These are phyloP conservation scores for Sceloporus tristichus DNA, from an alignment of 2,113 vertebrate genomes.

Conservation along the genomic window DNA sequence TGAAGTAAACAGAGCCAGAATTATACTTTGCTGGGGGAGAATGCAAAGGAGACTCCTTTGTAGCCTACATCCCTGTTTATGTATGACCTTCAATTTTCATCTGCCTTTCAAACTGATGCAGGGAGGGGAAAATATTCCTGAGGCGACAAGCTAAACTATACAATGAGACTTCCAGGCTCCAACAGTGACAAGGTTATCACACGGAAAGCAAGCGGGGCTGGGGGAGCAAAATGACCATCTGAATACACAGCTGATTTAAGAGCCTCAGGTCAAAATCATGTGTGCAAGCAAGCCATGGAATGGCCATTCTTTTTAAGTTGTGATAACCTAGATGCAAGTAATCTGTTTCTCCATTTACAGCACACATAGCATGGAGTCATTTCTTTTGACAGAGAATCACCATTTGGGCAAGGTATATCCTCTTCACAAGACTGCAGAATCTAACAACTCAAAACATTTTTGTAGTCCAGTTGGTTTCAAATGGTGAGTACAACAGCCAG, in stretches of 20 bases:
- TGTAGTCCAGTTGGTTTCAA: neutral
- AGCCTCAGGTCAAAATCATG: slow-evolving; percentile 17
- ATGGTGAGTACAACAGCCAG: neutral
- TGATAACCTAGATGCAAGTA: neutral
- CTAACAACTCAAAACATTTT: neutral
- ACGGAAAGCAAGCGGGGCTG: neutral
- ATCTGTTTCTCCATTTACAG: slow-evolving; percentile 3
- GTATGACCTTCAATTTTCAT: slow-evolving; percentile 15
- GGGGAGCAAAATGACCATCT: slow-evolving; percentile 22
- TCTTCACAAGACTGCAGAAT: neutral
- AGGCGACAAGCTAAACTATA: neutral
- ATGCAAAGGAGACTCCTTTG: neutral
- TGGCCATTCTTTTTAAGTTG: neutral
- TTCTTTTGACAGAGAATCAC: neutral
- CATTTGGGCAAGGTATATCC: neutral
- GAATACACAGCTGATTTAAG: slow-evolving; percentile 28
- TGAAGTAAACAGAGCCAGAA: neutral
- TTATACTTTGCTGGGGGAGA: neutral
- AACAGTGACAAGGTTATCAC: slow-evolving; percentile 41
- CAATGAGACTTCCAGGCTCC: slow-evolving; percentile 46
- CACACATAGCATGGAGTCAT: neutral
- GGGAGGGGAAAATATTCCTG: slow-evolving; percentile 15
- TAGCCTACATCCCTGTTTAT: neutral
- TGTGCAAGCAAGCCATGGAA: neutral
- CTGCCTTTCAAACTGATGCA: neutral